Conservation (phyloP, 2,797 vertebrate genomes). For the Gallinago solitaria region DNA sequence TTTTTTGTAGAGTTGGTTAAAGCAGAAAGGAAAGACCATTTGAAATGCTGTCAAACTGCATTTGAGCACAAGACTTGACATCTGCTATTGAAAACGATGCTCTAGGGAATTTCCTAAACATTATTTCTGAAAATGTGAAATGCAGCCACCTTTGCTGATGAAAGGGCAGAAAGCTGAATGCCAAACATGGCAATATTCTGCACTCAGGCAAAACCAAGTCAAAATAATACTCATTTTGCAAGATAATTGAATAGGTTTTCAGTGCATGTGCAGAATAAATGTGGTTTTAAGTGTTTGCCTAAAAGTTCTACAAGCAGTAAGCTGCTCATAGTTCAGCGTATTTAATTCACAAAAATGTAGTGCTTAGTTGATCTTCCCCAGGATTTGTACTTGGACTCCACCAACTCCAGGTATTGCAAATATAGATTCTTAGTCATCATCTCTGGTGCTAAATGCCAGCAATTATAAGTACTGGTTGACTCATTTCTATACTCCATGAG, state of each 20-base stretch:
- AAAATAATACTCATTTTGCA: not conserved
- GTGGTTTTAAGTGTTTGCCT: not conserved
- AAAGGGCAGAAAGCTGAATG: not conserved
- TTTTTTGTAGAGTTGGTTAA: not conserved
- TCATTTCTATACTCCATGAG: conserved; percentile 38
- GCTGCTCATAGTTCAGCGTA: not conserved
- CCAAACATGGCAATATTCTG: not conserved
- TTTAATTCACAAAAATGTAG: not conserved
- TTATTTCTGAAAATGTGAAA: not conserved
- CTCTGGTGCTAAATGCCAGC: conserved; percentile 38
- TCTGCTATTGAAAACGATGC: not conserved
- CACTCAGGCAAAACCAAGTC: not conserved
- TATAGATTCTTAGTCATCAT: conserved; percentile 61
- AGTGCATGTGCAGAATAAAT: not conserved
- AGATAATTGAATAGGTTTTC: not conserved
- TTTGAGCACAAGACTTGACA: not conserved
- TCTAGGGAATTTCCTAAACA: not conserved
- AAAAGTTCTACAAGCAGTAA: not conserved
- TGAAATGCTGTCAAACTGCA: not conserved
- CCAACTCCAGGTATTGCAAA: conserved; percentile 52
- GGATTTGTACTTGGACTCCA: conserved; percentile 32
- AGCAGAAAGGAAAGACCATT: not conserved
- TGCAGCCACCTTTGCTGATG: not conserved
- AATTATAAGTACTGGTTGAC: conserved; percentile 60
- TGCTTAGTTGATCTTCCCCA: not conserved